These are phyloP conservation scores for Holotrichia oblita DNA, from an alignment of 1,140 invertebrate genomes.

Conservation along the genomic window DNA sequence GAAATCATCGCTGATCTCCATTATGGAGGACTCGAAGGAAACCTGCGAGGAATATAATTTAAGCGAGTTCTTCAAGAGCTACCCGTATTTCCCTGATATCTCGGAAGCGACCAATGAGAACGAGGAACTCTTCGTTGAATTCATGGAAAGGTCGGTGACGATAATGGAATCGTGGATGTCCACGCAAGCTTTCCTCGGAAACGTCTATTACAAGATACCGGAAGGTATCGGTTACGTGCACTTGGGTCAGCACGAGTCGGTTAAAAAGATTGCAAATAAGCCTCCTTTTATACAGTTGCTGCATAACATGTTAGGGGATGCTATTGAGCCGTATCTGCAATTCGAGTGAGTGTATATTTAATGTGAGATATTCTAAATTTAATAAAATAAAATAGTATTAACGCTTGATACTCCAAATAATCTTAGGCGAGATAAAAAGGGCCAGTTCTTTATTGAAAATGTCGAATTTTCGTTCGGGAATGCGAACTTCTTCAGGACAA, in stretches of 20 bases:
- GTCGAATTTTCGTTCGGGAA: no score
- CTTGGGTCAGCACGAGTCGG: neutral
- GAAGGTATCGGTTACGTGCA: conserved; percentile 35
- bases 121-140: neutral
- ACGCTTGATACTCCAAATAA: no score
- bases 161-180: conserved; percentile 47
- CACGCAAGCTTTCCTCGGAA: conserved; percentile 46
- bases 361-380: no score
- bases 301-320: neutral
- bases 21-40: neutral
- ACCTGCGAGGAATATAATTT: neutral
- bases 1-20: neutral
- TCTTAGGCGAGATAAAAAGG: no score
- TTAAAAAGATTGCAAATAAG: neutral
- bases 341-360: conserved; percentile 28
- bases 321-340: neutral
- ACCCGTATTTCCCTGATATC: neutral
- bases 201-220: conserved; percentile 46
- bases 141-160: neutral
- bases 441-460: no score
- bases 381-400: no score
- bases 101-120: neutral
- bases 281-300: conserved; percentile 15
- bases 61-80: neutral
- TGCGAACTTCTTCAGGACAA: no score